A percentile compares a stretch with the other conserved stretches of the same genome.
phyloP scores from a whole-genome alignment of 2,113 vertebrate species.

The Charadrius vociferus region DNA sequence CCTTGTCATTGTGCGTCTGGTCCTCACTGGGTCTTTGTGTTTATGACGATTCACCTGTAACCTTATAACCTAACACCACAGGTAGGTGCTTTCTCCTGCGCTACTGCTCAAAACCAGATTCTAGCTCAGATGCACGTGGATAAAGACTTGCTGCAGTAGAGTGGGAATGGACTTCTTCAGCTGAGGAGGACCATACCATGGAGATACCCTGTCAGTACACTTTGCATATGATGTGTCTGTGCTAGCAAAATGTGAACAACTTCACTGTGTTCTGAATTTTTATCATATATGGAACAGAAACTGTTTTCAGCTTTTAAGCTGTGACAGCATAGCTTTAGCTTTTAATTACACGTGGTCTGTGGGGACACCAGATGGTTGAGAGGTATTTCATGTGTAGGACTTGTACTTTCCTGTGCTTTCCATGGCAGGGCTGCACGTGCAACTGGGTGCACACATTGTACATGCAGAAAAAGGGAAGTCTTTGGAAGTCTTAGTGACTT shows the following conservation, averaged over 20 bases:
- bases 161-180: neutral
- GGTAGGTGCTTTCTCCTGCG: neutral
- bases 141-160: neutral
- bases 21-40: neutral
- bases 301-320: neutral
- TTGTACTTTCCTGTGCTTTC: neutral
- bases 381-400: neutral
- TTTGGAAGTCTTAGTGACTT: neutral
- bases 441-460: neutral
- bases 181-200: neutral
- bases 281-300: neutral
- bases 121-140: neutral
- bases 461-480: neutral
- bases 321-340: neutral
- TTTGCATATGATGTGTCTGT: neutral
- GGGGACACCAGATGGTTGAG: neutral
- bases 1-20: neutral
- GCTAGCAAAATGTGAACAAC: neutral
- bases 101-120: neutral
- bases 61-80: neutral
- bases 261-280: neutral
- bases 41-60: neutral
- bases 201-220: neutral
- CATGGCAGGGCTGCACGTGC: neutral
- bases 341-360: neutral